Evolutionary conservation across 2,113 vertebrate species (phyloP), one percentile per base, ranked within the genome.

Genomic region (Neomonachus schauinslandi): DNA sequence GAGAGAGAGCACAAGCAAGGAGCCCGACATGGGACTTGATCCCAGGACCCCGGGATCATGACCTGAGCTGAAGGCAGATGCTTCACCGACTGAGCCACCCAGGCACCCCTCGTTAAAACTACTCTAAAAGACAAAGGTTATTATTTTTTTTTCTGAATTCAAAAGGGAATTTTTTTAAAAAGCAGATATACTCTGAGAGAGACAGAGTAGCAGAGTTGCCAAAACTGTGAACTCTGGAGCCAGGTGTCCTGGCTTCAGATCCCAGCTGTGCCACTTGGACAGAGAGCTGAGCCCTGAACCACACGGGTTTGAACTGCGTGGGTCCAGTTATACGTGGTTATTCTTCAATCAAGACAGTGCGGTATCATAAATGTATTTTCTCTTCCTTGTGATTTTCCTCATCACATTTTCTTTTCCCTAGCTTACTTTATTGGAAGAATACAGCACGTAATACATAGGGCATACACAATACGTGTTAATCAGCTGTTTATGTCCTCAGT

Each of bases 11-110:
- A 65, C 5, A 31, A 31, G 28, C 61, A 65, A 12, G 26, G 13
- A 65, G 28, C 61, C 28, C 2, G 0, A 31, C 0, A 2, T 0
- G 2, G 63, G 63, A 7, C 63, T 31, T 13, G 2, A 65, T 31
- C 28, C 63, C 28, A 65, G 28, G 63, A 31, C 63, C 63, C 26
- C 4, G 9, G 5, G 28, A 31, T 31, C 61, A 31, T 31, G 63
- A 65, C 63, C 28, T 2, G 2, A 31, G 63, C 28, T 5, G 5
- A 65, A 65, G 13, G 28, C 63, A 65, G 63, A 65, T 4, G 0
- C 63, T 65, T 65, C 13, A 31, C 13, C 51, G 0, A 31, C 28
- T 65, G 63, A 65, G 28, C 28, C 61, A 63, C 26, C 61, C 26
- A 63, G 61, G 11, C 24, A 0, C 61, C 11, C 24, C 26, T 63